Percentiles rank a stretch among this genome's conserved stretches.
These are phyloP conservation scores for Ernsta delagoae DNA, from an alignment of 2,888 invertebrate genomes.

Conservation along the genomic window DNA sequence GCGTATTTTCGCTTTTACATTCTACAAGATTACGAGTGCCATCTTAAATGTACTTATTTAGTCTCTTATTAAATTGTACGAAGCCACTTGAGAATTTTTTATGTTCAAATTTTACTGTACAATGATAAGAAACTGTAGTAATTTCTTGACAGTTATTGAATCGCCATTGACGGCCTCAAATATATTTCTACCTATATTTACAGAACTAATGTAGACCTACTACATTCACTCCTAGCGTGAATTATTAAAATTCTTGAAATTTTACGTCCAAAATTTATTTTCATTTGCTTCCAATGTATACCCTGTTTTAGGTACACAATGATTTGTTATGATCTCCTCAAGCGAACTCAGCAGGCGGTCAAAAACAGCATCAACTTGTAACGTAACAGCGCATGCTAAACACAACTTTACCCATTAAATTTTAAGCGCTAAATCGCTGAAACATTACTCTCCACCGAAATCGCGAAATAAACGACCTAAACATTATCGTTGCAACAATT, in stretches of 20 bases:
- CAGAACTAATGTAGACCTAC: no score
- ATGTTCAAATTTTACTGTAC: background rate
- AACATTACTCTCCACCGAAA: constrained; percentile 50
- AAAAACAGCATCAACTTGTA: constrained; percentile 67
- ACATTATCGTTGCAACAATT: constrained; percentile 75
- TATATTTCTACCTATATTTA: no score
- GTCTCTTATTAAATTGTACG: no score
- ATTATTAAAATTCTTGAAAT: background rate
- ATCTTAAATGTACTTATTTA: constrained; percentile 8
- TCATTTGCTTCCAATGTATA: constrained; percentile 39
- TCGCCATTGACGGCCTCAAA: no score
- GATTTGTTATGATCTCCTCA: constrained; percentile 80
- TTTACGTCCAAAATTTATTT: background rate
- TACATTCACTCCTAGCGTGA: no score
- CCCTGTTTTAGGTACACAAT: constrained; percentile 56
- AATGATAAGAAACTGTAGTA: no score
- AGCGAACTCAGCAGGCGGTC: constrained; percentile 73
- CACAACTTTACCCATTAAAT: constrained; percentile 47
- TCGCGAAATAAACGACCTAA: constrained; percentile 78
- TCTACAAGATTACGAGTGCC: constrained; percentile 16
- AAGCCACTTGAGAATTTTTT: no score
- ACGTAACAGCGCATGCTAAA: constrained; percentile 49
- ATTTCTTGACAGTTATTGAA: no score
- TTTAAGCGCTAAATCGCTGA: constrained; percentile 38
- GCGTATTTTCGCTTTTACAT: constrained; percentile 11